Base-by-base conservation (phyloP, 2,888 invertebrate species). In the Ectemnius cavifrons region DNA sequence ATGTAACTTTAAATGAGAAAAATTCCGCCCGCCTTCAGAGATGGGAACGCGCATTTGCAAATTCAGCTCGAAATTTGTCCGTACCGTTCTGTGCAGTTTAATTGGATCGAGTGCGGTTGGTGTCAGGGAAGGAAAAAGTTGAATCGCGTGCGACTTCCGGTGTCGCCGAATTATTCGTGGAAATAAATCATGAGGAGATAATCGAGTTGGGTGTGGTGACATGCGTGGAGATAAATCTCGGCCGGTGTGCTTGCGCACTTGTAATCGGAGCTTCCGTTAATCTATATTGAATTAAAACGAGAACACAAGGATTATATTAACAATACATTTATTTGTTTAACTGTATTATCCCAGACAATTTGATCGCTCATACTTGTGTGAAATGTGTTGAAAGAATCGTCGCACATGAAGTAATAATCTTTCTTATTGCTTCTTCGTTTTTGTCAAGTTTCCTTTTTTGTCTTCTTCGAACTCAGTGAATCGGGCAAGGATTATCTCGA, bases 121-220 rank as follows among this genome's bases (percentile, higher is more conserved):
- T 14, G 23, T 27, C 13, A 59, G 27, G 23, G 5, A 27, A 59
- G 4, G 27, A 11, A 13, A 13, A 18, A 14, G 14, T 23, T 2
- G 27, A 14, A 23, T 23, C 13, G 6, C 8, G 23, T 23, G 23
- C 23, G 23, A 23, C 23, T 23, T 23, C 3, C 6, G 59, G 8
- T 59, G 27, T 11, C 59, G 59, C 14, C 4, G 59, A 23, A 27
- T 6, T n/a, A n/a, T 23, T 59, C 59, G 59, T 8, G 59, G 59
- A 59, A 27, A 59, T 59, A 28, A 59, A 59, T 59, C 27, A 27
- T 11, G 8, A 47, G n/a, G 27, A 37, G 59, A 59, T 28, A 59
- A 59, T 59, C 59, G 59, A 27, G 59, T 59, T 27, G 27, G 59
- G 4, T n/a, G 59, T 8, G 14, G 27, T 14, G 27, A 23, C 27